Evolutionary conservation across 2,797 vertebrate genomes (phyloP), one percentile per base, ranked within the genome.

Genomic region (Alca torda): DNA sequence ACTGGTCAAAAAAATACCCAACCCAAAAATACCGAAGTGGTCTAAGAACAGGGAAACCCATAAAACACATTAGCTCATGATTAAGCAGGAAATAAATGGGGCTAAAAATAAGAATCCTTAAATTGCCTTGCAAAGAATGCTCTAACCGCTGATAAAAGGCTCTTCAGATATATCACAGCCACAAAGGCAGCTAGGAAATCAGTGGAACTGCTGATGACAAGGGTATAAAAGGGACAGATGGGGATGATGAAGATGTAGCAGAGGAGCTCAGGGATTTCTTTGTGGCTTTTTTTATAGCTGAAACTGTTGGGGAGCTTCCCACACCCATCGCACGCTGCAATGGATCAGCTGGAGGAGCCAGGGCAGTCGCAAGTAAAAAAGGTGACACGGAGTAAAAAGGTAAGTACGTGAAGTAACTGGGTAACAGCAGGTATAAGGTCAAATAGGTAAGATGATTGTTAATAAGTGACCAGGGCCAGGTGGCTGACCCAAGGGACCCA

Each of bases 151-250:
- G 87, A 59, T 78, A 84, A 85, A 95, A 72, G 54, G 45, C 50
- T 91, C 24, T 93, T 85, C 70, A 90, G 92, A 88, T 81, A 64
- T 6, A 88, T 26, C 69, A 84, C 91, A 93, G 30, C 67, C 33
- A 5, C 90, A 93, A 88, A 84, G 13, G 17, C 60, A 89, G 43
- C 23, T 35, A 59, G 39, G 63, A 93, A 87, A 79, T 84, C 4
- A 2, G 63, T 51, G 67, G 35, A 51, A 91, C 69, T 18, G 33
- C 35, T 90, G 54, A 79, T 6, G 11, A 45, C 50, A 57, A 87
- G 33, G 43, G 9, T 51, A 61, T 24, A 43, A 79, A 89, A 89
- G 46, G 2, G 8, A 11, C 57, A 84, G 70, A 31, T 43, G 60
- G 43, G 45, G 37, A 61, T 1, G 4, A 59, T 53, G 63, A 89